These are phyloP conservation scores for Ceratothoa steindachneri DNA, from an alignment of 2,888 invertebrate genomes.

Conservation along the genomic window DNA sequence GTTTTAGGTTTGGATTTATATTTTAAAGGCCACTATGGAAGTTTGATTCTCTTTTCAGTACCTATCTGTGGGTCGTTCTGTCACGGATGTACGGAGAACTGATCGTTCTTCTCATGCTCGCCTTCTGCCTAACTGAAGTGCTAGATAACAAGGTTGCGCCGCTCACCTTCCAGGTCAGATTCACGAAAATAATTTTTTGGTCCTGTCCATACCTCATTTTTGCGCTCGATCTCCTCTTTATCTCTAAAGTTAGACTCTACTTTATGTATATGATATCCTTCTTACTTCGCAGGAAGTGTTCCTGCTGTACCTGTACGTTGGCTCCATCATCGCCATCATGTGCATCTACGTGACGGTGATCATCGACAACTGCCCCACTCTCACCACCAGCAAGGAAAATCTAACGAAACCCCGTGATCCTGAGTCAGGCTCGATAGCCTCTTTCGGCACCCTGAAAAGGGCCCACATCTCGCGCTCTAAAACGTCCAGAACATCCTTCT, in stretches of 20 bases:
- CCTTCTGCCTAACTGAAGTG: conserved; percentile 58
- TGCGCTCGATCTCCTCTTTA: no score
- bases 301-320: conserved; percentile 59
- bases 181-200: background rate
- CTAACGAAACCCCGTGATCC: conserved; percentile 52
- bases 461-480: conserved; percentile 58
- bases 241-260: no score
- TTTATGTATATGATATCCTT: no score
- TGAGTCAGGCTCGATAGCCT: conserved; percentile 56
- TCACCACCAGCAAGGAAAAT: conserved; percentile 50
- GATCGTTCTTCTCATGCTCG: conserved; percentile 57
- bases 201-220: no score
- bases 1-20: no score
- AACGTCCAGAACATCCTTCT: conserved; percentile 58
- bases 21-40: no score
- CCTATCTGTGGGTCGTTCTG: conserved; percentile 57
- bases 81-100: conserved; percentile 59
- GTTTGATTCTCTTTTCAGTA: conserved; percentile 53
- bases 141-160: conserved; percentile 58
- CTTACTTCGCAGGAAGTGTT: conserved; percentile 55
- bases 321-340: conserved; percentile 58
- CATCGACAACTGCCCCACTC: conserved; percentile 57
- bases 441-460: conserved; percentile 58
- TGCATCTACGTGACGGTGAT: conserved; percentile 59
- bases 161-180: conserved; percentile 57